Evolutionary conservation across 2,113 vertebrate species (phyloP), one percentile per base, ranked within the genome.

Genomic region (Dipodomys spectabilis): DNA sequence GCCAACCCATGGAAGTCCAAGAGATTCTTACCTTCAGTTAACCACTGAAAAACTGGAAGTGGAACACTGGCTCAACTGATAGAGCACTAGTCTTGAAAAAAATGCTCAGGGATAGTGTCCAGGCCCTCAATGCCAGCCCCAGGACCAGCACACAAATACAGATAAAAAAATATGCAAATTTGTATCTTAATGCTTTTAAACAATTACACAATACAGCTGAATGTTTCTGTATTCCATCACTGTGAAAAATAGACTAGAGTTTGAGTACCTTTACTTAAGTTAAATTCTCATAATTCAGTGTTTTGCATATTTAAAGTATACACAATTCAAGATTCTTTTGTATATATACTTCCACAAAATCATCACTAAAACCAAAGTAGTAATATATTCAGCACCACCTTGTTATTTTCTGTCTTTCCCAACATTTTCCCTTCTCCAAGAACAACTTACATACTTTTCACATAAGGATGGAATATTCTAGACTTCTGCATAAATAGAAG

Each of bases 401-500:
- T 19, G 3, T 30, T 64, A n/a, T 65, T 82, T 28, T n/a, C 53
- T 62, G 20, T 80, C 2, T 39, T 81, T 35, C 4, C 0, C 7
- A 22, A 11, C 12, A 5, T 2, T 0, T 7, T 6, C 18, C 15
- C 23, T 22, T 8, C 53, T 27, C 22, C 49, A 15, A 62, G 10
- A 68, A 65, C 45, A 7, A 44, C 1, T 27, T 53, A 71, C 1
- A 16, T 57, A 53, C 30, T 75, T 84, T 16, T 79, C 65, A 80
- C 12, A 7, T 68, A 62, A 27, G n/a, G 57, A 27, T 74, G 73
- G 18, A 19, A 60, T 71, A 44, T 83, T 78, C n/a, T 44, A 69
- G 53, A 78, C 6, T 35, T 79, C 27, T 68, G 15, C 3, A 57
- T 13, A 57, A 57, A 18, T 62, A 80, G 45, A 84, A 88, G 18